These are phyloP conservation scores for Dysidea cf. avara DNA, from an alignment of 37 sponge, comb jelly and placozoan species.

Conservation along the genomic window DNA sequence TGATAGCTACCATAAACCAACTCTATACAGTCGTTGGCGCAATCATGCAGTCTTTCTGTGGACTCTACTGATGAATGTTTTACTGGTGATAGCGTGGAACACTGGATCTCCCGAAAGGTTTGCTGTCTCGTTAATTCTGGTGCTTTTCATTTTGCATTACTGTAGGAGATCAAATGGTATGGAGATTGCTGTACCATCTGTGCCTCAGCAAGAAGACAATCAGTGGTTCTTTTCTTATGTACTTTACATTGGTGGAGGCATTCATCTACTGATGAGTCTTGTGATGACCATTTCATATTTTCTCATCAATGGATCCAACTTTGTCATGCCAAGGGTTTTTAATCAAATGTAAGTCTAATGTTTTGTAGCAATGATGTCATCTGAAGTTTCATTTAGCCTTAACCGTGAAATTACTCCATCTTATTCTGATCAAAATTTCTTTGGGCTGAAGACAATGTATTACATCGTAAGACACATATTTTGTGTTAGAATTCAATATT, in stretches of 20 bases:
- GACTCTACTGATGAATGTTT: no score
- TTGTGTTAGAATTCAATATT: no score
- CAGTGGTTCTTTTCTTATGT: conserved; percentile 17
- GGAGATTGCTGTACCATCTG: no score
- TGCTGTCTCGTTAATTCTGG: no score
- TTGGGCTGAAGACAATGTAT: conserved; percentile 45
- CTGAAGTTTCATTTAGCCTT: background rate
- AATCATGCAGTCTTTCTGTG: no score
- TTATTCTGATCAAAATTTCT: conserved; percentile 37
- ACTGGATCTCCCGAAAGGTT: no score
- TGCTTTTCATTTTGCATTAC: no score
- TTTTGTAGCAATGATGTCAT: background rate
- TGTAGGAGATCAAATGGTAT: no score
- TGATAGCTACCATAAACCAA: no score
- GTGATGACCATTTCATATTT: conserved; percentile 59
- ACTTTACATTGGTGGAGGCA: conserved; percentile 42
- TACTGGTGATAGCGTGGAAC: no score
- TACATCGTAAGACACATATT: conserved; percentile 5
- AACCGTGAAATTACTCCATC: background rate
- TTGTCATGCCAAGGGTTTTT: conserved; percentile 26
- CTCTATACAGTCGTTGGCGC: no score
- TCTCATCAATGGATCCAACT: conserved; percentile 60
- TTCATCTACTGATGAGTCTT: conserved; percentile 55
- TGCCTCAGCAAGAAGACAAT: no score
- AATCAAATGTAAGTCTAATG: background rate